Percentiles rank a stretch among this genome's conserved stretches.
Evolutionary conservation across 2,113 vertebrate genomes (phyloP).

Genomic region (Zosterops borbonicus): DNA sequence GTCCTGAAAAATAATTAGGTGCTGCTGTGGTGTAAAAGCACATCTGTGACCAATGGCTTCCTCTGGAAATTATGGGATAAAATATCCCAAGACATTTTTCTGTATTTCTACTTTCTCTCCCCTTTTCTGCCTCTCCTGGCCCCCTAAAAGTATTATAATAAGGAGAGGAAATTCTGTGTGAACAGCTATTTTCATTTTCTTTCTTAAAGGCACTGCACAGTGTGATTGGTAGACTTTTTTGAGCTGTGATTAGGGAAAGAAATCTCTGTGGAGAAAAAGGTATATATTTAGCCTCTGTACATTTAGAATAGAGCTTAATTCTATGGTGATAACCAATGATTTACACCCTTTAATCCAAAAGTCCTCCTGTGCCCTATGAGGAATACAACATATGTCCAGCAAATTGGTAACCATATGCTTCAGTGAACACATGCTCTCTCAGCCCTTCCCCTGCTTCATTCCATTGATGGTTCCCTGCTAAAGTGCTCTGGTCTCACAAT

Average conservation of each 20-base stretch:
- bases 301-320: conserved; percentile 57
- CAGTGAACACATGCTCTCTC: neutral
- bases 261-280: conserved; percentile 39
- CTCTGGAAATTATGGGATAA: conserved; percentile 23
- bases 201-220: conserved; percentile 4
- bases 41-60: conserved; percentile 41
- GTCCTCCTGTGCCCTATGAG: conserved; percentile 38
- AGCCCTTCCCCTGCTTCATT: neutral
- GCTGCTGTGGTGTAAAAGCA: conserved; percentile 32
- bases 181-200: conserved; percentile 30
- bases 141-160: neutral
- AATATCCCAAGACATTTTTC: neutral
- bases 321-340: conserved; percentile 58
- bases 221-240: conserved; percentile 22
- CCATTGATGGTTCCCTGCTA: neutral
- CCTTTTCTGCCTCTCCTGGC: neutral
- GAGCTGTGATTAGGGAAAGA: neutral
- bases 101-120: neutral
- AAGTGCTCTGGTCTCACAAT: neutral
- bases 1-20: conserved; percentile 49
- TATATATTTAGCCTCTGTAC: conserved; percentile 57
- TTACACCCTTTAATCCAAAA: conserved; percentile 61
- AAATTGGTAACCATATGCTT: conserved; percentile 64
- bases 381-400: conserved; percentile 56
- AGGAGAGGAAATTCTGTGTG: neutral